Base-by-base conservation (phyloP, 2,888 invertebrate genomes). In the Drosophila antonietae region DNA sequence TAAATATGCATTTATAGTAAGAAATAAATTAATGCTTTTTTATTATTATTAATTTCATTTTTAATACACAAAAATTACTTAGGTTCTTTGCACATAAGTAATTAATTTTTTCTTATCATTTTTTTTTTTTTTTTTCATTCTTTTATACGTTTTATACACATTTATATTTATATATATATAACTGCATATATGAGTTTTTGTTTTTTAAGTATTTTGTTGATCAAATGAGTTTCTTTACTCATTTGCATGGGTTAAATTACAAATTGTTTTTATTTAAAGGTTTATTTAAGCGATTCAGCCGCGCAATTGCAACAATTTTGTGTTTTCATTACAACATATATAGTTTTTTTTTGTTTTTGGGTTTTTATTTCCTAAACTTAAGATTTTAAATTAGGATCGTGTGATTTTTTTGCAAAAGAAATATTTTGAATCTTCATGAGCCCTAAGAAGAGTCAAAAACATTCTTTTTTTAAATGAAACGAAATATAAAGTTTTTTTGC, bases 351-450 rank as follows among this genome's bases (percentile, higher is more conserved):
- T 59, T 73, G 14, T 51, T 65, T 31, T 44, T 33, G 35, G 41
- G 6, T 74, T 55, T 66, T 35, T 52, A 20, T 41, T 51, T 10
- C 6, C 14, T 18, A 55, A 75, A 77, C 53, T 53, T 10, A 77
- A 67, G 2, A 12, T 33, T 37, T 10, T 1, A 72, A 83, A 69
- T 28, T 8, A 71, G 41, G 64, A 10, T 15, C 57, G 59, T 49
- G 33, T 41, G 6, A 0, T 64, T 59, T 37, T 2, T 67, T 74
- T 57, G 44, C 79, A 87, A 91, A 90, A 91, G 90, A 90, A 82
- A 87, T 84, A 80, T 83, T 88, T 90, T 88, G 90, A 88, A 78
- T 85, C 91, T 90, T 87, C 90, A 90, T 92, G 92, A 92, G 92
- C 92, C 92, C 92, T 84, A 84, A 81, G 90, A 89, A 90, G 89